phyloP scores from a whole-genome alignment of 2,113 vertebrate species.

The Catharus minimus region DNA sequence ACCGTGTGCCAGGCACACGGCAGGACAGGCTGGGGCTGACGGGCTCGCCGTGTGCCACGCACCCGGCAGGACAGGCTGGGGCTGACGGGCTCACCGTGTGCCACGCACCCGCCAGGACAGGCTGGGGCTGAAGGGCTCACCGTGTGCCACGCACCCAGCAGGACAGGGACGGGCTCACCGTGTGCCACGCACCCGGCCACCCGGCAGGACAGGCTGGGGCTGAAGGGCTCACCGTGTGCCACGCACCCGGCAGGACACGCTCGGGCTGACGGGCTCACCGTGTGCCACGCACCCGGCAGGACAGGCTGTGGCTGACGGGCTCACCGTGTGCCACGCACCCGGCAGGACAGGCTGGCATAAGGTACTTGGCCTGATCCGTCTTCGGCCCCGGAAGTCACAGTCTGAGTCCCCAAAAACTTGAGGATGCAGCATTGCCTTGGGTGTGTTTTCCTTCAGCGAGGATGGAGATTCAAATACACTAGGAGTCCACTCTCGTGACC shows the following conservation, averaged over 20 bases:
- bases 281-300: too few relatives aligned
- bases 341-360: too few relatives aligned
- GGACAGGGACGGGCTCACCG: too few relatives aligned
- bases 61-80: too few relatives aligned
- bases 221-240: fast-evolving
- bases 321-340: fast-evolving
- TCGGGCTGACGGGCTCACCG: fast-evolving
- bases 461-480: fast-evolving
- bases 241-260: too few relatives aligned
- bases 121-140: too few relatives aligned
- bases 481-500: background rate
- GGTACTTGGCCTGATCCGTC: fast-evolving
- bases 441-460: background rate
- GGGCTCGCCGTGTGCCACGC: too few relatives aligned
- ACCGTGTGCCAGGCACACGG: too few relatives aligned
- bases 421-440: background rate
- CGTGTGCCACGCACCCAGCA: too few relatives aligned
- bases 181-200: fast-evolving
- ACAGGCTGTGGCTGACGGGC: fast-evolving
- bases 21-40: too few relatives aligned
- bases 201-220: background rate
- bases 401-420: fast-evolving
- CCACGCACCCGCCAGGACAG: too few relatives aligned
- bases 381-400: fast-evolving
- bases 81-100: too few relatives aligned